Base-by-base conservation (phyloP, 2,113 vertebrate species). In the Odontesthes bonariensis region DNA sequence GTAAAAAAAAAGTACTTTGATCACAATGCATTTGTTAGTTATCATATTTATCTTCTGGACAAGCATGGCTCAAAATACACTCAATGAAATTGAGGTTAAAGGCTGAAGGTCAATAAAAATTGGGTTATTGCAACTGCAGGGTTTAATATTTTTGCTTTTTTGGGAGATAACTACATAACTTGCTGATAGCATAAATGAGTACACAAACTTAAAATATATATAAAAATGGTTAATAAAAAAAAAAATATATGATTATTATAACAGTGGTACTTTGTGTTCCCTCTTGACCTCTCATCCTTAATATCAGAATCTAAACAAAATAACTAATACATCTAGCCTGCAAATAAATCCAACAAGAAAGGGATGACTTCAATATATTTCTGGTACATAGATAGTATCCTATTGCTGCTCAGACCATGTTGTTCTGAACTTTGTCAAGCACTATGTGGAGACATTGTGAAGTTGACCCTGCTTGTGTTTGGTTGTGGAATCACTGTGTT, bases 381-480 rank as follows among this genome's bases (percentile, higher is more conserved):
- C 56, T 67, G n/a, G 57, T 42, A 59, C 68, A 81, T 82, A 73
- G 72, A 84, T 76, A 35, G 75, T 31, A 71, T 76, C 52, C 55
- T 49, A 44, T 60, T 23, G 6, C 57, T 46, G 52, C 73, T 61
- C 71, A 51, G 59, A 75, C 64, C 58, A 68, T 58, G 61, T 74
- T 58, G 42, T 60, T 52, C 32, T 81, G 77, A 88, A 85, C 85
- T 80, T 44, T 46, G 46, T 72, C 1, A 19, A 7, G 19, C 62
- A 46, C 72, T 62, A 73, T 73, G 33, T 73, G 1, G 14, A 67
- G 73, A 75, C 74, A 75, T 72, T 73, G 69, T 63, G 59, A 81
- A 87, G 69, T 58, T 81, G 83, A 85, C 81, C 81, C 77, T 62
- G 66, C 62, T 13, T 61, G 67, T 87, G 77, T 88, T 81, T 82